Evolutionary conservation across 2,888 invertebrate genomes (phyloP).

Genomic region (Atrina japonica): DNA sequence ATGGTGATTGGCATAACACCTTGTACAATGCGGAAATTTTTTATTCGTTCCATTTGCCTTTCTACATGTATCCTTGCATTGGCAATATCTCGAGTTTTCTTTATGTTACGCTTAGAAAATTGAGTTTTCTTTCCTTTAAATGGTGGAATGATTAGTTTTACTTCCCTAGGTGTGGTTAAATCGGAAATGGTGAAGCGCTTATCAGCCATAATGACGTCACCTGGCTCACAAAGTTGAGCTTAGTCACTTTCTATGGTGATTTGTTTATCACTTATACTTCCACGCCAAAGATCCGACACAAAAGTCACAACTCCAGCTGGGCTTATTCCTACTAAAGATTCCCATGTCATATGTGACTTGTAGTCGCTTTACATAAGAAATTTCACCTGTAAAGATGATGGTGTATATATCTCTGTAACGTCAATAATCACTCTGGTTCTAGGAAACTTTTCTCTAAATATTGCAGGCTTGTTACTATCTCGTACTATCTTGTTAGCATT

Average conservation of each 20-base stretch:
- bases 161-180: conserved; percentile 28
- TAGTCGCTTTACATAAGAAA: conserved; percentile 45
- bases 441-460: conserved; percentile 36
- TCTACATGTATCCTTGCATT: conserved; percentile 32
- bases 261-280: conserved; percentile 43
- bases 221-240: conserved; percentile 38
- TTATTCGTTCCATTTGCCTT: conserved; percentile 33
- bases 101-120: conserved; percentile 32
- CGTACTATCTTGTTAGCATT: no score
- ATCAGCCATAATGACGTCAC: conserved; percentile 50
- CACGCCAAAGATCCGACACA: conserved; percentile 36
- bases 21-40: conserved; percentile 30
- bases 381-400: conserved; percentile 33
- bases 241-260: conserved; percentile 41
- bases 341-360: conserved; percentile 45
- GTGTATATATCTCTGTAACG: conserved; percentile 48
- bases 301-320: conserved; percentile 44
- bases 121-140: conserved; percentile 30
- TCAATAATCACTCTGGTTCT: conserved; percentile 46
- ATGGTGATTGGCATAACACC: conserved; percentile 23
- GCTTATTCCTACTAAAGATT: conserved; percentile 43
- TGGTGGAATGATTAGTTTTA: conserved; percentile 39
- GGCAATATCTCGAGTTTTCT: conserved; percentile 28
- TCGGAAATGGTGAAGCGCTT: conserved; percentile 46
- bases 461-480: conserved; percentile 32